Base-by-base conservation (phyloP, 2,797 vertebrate genomes). In the Helarctos malayanus region DNA sequence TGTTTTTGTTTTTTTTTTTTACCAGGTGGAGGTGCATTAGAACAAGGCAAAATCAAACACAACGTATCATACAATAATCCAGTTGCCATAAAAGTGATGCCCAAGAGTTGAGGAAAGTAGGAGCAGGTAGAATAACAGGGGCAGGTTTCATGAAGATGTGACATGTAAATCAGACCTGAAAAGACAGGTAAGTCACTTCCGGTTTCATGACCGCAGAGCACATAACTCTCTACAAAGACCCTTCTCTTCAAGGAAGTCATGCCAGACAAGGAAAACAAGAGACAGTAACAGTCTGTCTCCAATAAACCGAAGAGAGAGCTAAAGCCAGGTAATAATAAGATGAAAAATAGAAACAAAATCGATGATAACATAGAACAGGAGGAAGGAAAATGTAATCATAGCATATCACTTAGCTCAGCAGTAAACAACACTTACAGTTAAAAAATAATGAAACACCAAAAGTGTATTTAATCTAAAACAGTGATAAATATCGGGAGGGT, bases 41-140 rank as follows among this genome's bases (percentile, higher is more conserved):
- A 75, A 54, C 29, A 89, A 19, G 78, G n/a, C 89, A 94, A 97
- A 95, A 89, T 52, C 63, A 96, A 79, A 65, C 52, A 59, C 38
- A 69, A 86, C 7, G 1, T 54, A 52, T 32, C 73, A 23, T 41
- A 92, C 63, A 61, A 49, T 15, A 85, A 57, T 10, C 3, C 5
- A 75, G 16, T 6, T 71, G 38, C 38, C 41, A 59, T 57, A 73
- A 76, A 69, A 93, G 65, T 32, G 54, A 90, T 52, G 54, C 14
- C 59, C 13, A 59, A 29, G 76, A 85, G 63, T 65, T 52, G 49
- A 80, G 41, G 69, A 88, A 91, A 79, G n/a, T n/a, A 75, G 65
- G 41, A 38, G 83, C 2, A 75, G 49, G 29, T 5, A 32, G 45
- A 21, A 21, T 35, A 57, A 75, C 1, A 6, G 38, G 41, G 35